phyloP scores from a whole-genome alignment of 1,140 invertebrate species.

The Aphelenchoides avenae region DNA sequence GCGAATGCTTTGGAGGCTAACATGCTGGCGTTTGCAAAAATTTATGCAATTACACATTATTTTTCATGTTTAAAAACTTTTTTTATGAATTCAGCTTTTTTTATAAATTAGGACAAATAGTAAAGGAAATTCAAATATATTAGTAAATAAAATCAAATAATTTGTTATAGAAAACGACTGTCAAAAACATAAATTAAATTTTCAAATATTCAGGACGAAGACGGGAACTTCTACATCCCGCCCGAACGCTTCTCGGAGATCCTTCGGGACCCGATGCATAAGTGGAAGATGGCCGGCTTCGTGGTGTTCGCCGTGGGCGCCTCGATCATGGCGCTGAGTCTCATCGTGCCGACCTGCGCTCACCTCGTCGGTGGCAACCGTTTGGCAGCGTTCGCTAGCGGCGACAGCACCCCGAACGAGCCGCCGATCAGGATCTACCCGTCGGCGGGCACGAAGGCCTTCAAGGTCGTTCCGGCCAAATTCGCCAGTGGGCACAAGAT shows the following conservation, averaged over 20 bases:
- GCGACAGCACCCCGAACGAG: conserved; percentile 57
- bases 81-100: no score
- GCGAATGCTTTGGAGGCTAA: no score
- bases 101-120: no score
- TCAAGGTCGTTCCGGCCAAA: conserved; percentile 39
- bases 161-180: no score
- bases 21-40: no score
- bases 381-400: conserved; percentile 48
- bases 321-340: conserved; percentile 47
- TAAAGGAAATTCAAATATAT: no score
- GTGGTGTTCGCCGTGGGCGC: conserved; percentile 53
- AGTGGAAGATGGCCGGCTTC: conserved; percentile 54
- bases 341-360: conserved; percentile 53
- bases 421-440: conserved; percentile 55
- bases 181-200: conserved; percentile 14
- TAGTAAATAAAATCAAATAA: no score
- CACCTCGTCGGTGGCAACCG: conserved; percentile 40
- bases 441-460: conserved; percentile 17
- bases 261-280: conserved; percentile 53
- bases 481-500: conserved; percentile 35
- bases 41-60: no score
- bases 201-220: conserved; percentile 51
- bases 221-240: conserved; percentile 56
- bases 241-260: conserved; percentile 51
- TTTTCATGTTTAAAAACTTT: no score